Conservation (phyloP, 2,797 vertebrate species). For the Rhynchonycteris naso region DNA sequence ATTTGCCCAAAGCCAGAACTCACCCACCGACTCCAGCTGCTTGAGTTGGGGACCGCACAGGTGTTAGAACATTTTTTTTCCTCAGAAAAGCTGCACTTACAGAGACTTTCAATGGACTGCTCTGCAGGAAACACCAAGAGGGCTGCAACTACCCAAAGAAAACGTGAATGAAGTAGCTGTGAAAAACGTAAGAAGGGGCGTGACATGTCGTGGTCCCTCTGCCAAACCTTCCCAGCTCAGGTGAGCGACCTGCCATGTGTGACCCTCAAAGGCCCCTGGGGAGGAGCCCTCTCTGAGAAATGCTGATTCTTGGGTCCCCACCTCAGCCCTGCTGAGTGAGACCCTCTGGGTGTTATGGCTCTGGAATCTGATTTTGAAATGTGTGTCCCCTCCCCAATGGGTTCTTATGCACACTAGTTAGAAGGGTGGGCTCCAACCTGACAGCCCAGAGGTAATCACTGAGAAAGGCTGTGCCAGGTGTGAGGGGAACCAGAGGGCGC, state of each 20-base stretch:
- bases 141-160: neutral
- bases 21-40: neutral
- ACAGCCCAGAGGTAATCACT: neutral
- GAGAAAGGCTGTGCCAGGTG: neutral
- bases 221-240: neutral
- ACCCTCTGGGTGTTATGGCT: rapidly evolving
- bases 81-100: neutral
- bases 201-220: neutral
- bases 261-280: neutral
- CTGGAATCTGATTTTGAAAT: neutral
- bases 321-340: neutral
- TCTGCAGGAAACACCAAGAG: no score
- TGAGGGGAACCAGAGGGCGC: neutral
- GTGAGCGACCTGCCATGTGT: neutral
- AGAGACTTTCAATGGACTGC: neutral
- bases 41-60: rapidly evolving
- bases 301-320: neutral
- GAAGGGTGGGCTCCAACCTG: neutral
- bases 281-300: rapidly evolving
- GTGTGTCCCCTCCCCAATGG: no score
- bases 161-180: neutral
- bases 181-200: neutral
- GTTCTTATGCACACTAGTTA: neutral
- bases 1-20: neutral
- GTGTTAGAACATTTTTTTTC: neutral